Conservation (phyloP, 2,888 invertebrate species). For the Uloborus plumipes region DNA sequence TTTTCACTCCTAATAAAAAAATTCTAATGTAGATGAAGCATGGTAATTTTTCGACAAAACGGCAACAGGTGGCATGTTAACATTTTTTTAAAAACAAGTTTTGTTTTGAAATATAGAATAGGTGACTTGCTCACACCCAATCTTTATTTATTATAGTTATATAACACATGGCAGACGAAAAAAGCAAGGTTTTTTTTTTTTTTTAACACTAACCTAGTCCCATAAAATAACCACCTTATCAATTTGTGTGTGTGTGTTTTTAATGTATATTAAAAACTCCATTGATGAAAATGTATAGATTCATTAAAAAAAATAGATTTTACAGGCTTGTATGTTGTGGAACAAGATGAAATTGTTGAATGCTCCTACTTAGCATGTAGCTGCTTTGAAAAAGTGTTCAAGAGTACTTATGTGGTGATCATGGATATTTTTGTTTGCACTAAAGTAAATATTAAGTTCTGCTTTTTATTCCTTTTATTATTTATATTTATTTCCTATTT, state of each 20-base stretch:
- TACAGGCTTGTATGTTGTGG: conserved; percentile 29
- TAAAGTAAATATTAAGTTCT: conserved; percentile 19
- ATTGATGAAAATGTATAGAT: not conserved
- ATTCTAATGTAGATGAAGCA: no score
- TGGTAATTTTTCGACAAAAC: no score
- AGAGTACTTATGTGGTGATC: not conserved
- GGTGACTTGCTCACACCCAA: no score
- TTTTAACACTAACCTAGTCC: no score
- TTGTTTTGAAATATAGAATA: no score
- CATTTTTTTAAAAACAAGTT: no score
- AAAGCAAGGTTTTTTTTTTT: no score
- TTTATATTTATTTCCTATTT: no score
- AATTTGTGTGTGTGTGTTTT: not conserved
- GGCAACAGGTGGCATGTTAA: no score
- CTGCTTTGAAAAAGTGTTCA: conserved; percentile 14
- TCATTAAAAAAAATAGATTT: conserved; percentile 18
- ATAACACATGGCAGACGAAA: no score
- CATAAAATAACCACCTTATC: not conserved
- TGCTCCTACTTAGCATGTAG: conserved; percentile 21
- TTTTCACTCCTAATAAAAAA: no score
- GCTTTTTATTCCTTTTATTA: not conserved
- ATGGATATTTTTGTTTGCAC: conserved; percentile 12
- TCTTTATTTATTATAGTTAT: no score
- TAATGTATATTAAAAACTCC: not conserved
- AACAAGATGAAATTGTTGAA: conserved; percentile 10